Evolutionary conservation across 2,797 vertebrate species (phyloP), one percentile per base, ranked within the genome.

Genomic region (Oryzias dopingdopingensis): DNA sequence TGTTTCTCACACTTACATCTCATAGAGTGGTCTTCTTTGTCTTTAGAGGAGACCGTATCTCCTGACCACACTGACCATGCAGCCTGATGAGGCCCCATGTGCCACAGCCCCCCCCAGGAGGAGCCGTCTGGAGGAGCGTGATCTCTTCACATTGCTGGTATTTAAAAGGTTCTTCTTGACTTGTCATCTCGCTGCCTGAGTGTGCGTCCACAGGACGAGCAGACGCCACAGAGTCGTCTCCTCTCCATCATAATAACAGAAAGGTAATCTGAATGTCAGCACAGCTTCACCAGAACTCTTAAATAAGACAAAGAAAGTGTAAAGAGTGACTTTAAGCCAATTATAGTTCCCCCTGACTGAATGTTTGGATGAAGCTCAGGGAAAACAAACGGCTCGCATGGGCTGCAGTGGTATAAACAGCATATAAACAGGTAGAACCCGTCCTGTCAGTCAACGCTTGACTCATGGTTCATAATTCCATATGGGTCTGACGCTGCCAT

Each of bases 401-500:
- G 72, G 67, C 15, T 60, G 32, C 51, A 46, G 49, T 53, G 65
- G 68, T 60, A 49, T 81, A 79, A 85, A 83, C 80, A 79, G 6
- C 2, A 10, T 69, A 51, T 82, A 85, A 85, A 85, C 79, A 81
- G 76, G 77, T 80, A 77, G 15, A 70, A 84, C 81, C 69, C 68
- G 82, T 82, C 67, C 37, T 76, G 73, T 82, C 74, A 76, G 69
- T 73, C 65, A 76, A 15, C 62, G 70, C 71, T 77, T 72, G 71
- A 78, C 66, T 81, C 82, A 82, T 83, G 70, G 59, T 45, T 81
- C 83, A 81, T 67, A 77, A 75, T 76, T 80, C 61, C 61, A 76
- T 62, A 77, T 51, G 51, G 50, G 63, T 48, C 65, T 46, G 56
- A 74, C 68, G 40, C 53, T 49, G 65, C 50, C 18, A 62, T 67